A percentile compares a stretch with the other conserved stretches of the same genome.
Conservation (phyloP, 1,140 invertebrate genomes). For the Lordiphosa stackelbergi region DNA sequence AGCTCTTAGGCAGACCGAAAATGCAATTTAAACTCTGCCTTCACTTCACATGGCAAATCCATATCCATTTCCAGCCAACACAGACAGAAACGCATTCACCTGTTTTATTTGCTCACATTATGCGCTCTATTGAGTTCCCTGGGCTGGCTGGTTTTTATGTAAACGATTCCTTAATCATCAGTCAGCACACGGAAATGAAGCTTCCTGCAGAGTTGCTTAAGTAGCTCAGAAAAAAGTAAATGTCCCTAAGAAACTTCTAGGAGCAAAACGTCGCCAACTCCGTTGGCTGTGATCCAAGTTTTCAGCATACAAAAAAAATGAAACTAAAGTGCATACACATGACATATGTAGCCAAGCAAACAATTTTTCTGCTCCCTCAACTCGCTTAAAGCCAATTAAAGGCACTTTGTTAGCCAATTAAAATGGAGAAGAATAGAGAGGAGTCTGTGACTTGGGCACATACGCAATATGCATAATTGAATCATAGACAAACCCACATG, state of each 20-base stretch:
- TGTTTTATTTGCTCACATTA: conserved; percentile 70
- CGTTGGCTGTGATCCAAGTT: conserved; percentile 6
- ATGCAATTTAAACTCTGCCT: conserved; percentile 7
- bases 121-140: conserved; percentile 60
- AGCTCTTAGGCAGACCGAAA: conserved; percentile 12
- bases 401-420: conserved; percentile 69
- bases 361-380: conserved; percentile 11
- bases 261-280: not conserved
- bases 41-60: not conserved
- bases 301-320: conserved; percentile 14
- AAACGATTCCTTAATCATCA: conserved; percentile 7
- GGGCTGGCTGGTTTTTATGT: not conserved
- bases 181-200: conserved; percentile 13
- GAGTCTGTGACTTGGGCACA: conserved; percentile 24
- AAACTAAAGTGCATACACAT: conserved; percentile 6
- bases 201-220: conserved; percentile 9
- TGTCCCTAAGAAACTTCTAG: conserved; percentile 5
- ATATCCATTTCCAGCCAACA: conserved; percentile 1
- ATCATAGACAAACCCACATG: conserved; percentile 44
- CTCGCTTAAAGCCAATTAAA: conserved; percentile 62
- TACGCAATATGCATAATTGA: conserved; percentile 58
- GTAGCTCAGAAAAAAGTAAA: not conserved
- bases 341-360: conserved; percentile 32
- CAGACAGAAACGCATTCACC: conserved; percentile 36
- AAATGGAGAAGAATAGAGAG: conserved; percentile 27